Evolutionary conservation across 2,797 vertebrate species (phyloP).

Genomic region (Dermochelys coriacea): DNA sequence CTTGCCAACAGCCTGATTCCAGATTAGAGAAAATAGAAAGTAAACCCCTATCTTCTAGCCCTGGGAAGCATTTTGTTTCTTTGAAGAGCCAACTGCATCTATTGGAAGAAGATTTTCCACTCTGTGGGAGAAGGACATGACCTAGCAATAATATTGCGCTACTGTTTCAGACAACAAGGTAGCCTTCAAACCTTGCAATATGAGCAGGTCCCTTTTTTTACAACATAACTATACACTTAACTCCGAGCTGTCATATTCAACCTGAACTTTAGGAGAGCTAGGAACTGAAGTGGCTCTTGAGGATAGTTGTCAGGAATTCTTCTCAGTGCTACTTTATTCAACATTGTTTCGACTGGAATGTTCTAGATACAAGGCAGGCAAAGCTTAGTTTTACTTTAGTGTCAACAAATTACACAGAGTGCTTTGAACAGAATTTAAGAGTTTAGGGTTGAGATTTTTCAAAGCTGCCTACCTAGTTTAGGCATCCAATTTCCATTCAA

Average conservation of each 20-base stretch:
- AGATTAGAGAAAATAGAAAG: conserved; percentile 28
- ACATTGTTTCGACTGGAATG: not conserved
- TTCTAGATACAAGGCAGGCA: fast-evolving
- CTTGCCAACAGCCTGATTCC: not conserved
- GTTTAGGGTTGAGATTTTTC: not conserved
- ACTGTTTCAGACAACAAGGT: not conserved
- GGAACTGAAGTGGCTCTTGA: conserved; percentile 9
- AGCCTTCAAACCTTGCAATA: not conserved
- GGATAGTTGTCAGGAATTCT: conserved; percentile 44
- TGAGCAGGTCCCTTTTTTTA: not conserved
- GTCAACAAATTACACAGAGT: not conserved
- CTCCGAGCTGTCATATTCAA: not conserved
- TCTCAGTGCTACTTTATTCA: conserved; percentile 34
- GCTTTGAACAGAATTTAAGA: not conserved
- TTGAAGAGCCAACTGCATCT: not conserved
- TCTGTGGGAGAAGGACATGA: not conserved
- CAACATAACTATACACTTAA: not conserved
- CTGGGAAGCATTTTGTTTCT: not conserved
- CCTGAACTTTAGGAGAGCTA: not conserved
- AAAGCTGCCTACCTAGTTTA: not conserved
- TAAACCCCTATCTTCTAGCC: not conserved
- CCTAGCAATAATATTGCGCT: not conserved
- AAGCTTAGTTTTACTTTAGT: fast-evolving
- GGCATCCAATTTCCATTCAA: not conserved
- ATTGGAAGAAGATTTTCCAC: not conserved